A percentile compares a stretch with the other conserved stretches of the same genome.
Evolutionary conservation across 1,140 invertebrate species (phyloP).

Genomic region (Eupristina koningsbergeri): DNA sequence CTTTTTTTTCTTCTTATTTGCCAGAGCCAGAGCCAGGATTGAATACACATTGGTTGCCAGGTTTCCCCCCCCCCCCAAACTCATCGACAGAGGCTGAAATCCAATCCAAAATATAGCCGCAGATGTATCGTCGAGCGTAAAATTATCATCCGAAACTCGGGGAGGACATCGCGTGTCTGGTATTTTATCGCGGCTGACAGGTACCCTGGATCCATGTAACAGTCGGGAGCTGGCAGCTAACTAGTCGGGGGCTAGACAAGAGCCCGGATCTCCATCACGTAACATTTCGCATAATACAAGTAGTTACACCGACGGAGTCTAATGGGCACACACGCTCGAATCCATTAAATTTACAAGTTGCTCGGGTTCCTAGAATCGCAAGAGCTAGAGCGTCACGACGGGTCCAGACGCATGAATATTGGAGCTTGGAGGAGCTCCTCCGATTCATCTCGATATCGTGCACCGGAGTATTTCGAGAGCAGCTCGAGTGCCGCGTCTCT

Average conservation of each 20-base stretch:
- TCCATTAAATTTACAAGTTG: constrained; percentile 38
- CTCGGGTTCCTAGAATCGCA: background rate
- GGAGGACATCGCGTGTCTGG: background rate
- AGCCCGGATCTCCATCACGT: background rate
- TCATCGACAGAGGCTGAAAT: background rate
- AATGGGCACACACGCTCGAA: background rate
- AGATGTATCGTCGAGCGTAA: background rate
- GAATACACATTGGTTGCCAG: background rate
- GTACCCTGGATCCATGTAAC: background rate
- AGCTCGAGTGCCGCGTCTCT: background rate
- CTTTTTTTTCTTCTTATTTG: background rate
- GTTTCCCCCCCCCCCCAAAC: too few species aligned
- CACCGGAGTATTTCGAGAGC: background rate
- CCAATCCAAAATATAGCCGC: background rate
- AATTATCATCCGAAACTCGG: background rate
- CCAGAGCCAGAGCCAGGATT: background rate
- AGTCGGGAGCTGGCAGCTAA: background rate
- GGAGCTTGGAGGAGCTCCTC: background rate
- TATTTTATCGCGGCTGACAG: too few species aligned
- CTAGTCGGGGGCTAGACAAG: too few species aligned
- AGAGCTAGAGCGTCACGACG: background rate
- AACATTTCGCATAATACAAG: constrained; percentile 30
- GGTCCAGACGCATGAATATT: constrained; percentile 34
- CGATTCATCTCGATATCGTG: background rate
- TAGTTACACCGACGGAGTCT: background rate